These are phyloP conservation scores for Caenorhabditis becei DNA, from an alignment of 2,888 invertebrate genomes.

Conservation along the genomic window DNA sequence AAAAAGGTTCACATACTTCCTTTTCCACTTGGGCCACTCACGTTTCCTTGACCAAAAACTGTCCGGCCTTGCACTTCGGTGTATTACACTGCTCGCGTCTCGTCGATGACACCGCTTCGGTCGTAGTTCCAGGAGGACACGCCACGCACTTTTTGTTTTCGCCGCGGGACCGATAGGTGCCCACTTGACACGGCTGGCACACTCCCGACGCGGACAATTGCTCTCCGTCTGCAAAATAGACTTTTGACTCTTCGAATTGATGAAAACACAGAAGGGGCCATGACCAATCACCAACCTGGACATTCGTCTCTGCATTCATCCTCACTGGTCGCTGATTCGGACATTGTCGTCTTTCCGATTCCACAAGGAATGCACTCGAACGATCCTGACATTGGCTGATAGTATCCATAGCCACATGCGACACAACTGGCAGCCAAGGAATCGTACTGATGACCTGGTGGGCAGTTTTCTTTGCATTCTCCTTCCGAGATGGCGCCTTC, in stretches of 20 bases:
- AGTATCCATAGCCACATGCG: conserved; percentile 81
- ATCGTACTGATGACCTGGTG: conserved; percentile 80
- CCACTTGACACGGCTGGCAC: conserved; percentile 93
- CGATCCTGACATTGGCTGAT: conserved; percentile 75
- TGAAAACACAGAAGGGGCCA: not conserved
- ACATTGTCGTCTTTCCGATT: conserved; percentile 81
- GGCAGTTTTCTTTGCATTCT: conserved; percentile 81
- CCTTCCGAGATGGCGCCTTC: conserved; percentile 74
- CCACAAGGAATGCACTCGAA: conserved; percentile 81
- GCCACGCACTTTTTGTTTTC: conserved; percentile 91
- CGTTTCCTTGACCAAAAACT: conserved; percentile 90
- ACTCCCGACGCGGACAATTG: conserved; percentile 87
- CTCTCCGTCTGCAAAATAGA: conserved; percentile 81
- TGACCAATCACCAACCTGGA: conserved; percentile 63
- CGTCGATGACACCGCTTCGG: conserved; percentile 90
- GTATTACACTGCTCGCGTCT: conserved; percentile 93
- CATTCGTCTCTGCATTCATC: conserved; percentile 81
- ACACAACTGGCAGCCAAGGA: conserved; percentile 70
- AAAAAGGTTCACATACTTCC: conserved; percentile 8
- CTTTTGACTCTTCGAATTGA: not conserved
- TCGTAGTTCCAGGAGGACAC: conserved; percentile 93
- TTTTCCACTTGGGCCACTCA: conserved; percentile 35
- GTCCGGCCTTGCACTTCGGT: conserved; percentile 90
- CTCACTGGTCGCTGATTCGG: conserved; percentile 72
- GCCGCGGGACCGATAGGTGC: conserved; percentile 91